Evolutionary conservation across 2,888 invertebrate species (phyloP).

Genomic region (Pocota personata): DNA sequence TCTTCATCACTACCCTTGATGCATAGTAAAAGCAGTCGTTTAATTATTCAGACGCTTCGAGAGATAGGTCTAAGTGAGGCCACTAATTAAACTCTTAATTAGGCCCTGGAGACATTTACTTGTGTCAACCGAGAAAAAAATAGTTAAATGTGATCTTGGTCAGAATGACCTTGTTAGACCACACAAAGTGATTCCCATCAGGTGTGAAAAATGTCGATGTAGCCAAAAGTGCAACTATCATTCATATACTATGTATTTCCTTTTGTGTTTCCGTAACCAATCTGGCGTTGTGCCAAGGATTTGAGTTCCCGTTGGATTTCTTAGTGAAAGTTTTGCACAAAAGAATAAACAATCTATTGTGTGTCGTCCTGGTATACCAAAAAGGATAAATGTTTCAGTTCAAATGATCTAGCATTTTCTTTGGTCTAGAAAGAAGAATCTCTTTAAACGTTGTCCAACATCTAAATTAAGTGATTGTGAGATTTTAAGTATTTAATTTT

Average conservation of each 20-base stretch:
- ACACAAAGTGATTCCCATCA: conserved; percentile 46
- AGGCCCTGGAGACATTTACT: conserved; percentile 54
- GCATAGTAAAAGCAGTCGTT: conserved; percentile 57
- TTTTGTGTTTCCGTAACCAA: conserved; percentile 21
- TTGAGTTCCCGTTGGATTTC: conserved; percentile 8
- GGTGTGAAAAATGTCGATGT: conserved; percentile 49
- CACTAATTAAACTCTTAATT: conserved; percentile 71
- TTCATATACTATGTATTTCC: not conserved
- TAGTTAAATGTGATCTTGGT: not conserved
- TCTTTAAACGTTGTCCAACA: conserved; percentile 14
- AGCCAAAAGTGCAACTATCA: conserved; percentile 51
- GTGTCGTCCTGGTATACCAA: conserved; percentile 9
- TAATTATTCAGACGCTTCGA: conserved; percentile 59
- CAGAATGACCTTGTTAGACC: conserved; percentile 52
- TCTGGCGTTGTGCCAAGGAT: conserved; percentile 63
- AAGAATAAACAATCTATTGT: conserved; percentile 32
- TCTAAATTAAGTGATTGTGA: conserved; percentile 69
- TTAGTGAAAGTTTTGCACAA: not conserved
- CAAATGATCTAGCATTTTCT: conserved; percentile 42
- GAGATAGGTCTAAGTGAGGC: conserved; percentile 42
- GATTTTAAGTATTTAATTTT: conserved; percentile 43
- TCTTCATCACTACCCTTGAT: conserved; percentile 42
- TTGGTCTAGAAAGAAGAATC: conserved; percentile 5
- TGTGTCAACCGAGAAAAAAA: not conserved
- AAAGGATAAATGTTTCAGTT: conserved; percentile 60